Evolutionary conservation across 2,797 vertebrate genomes (phyloP), one percentile per base, ranked within the genome.

Genomic region (Acrocephalus scirpaceus): DNA sequence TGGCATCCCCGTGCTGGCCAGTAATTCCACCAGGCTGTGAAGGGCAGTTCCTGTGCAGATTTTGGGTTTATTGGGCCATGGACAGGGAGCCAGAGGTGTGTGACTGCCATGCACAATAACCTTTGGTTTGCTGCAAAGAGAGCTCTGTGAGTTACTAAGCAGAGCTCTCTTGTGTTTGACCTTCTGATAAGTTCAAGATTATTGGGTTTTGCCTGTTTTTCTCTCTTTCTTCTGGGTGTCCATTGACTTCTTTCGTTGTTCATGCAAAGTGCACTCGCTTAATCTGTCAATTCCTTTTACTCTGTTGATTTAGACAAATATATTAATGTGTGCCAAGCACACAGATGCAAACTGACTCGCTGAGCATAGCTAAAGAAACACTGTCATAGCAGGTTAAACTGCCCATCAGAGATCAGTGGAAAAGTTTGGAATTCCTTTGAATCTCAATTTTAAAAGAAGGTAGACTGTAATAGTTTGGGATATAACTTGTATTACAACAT

Each of bases 261-360:
- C 44, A 7, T 71, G 56, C 73, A 85, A 92, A 97, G 90, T 80
- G 56, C 69, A 65, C 81, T 92, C 2, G 1, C 82, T 95, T 92
- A 86, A 93, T 96, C 87, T 93, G 89, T 95, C 60, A 45, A 77
- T 96, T 94, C 83, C 80, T 93, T 91, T 95, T 93, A 65, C 91
- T 93, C 56, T 91, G 72, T 91, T 96, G 91, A 77, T 94, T 95
- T 87, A 93, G 96, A 93, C 76, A 95, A 93, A 88, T 93, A 53
- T 53, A 58, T 86, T 78, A 65, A 67, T 70, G 65, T 32, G 65
- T 72, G 60, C 58, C 81, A 79, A 61, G 85, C 57, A 67, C 7
- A 9, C 45, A 58, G 83, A 73, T 90, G 61, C 79, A 88, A 38
- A 94, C 78, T 72, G 80, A 23, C 60, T 67, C 77, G 32, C 21